Conservation (phyloP, 1,140 invertebrate genomes). For the Manduca sexta region DNA sequence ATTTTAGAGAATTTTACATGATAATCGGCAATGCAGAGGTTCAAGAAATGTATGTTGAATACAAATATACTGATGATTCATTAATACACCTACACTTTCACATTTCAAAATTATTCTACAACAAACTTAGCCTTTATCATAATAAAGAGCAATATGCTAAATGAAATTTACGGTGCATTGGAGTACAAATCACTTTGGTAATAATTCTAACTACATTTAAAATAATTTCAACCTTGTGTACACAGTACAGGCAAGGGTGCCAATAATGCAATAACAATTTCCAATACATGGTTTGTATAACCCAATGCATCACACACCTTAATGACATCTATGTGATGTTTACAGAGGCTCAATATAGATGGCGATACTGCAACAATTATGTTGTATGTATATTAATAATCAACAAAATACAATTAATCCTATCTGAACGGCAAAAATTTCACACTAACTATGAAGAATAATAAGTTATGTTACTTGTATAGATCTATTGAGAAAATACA, state of each 20-base stretch:
- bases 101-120: constrained; percentile 62
- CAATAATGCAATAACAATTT: constrained; percentile 8
- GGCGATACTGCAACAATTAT: no score
- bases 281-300: constrained; percentile 2
- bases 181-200: constrained; percentile 45
- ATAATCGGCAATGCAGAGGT: constrained; percentile 72
- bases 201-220: constrained; percentile 44
- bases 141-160: constrained; percentile 54
- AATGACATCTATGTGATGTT: constrained; percentile 34
- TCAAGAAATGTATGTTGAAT: constrained; percentile 68
- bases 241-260: constrained; percentile 28
- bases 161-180: constrained; percentile 47
- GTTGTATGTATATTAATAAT: no score
- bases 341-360: no score
- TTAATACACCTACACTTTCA: constrained; percentile 67
- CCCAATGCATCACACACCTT: constrained; percentile 31
- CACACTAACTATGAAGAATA: constrained; percentile 1
- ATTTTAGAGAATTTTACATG: constrained; percentile 71
- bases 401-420: not conserved
- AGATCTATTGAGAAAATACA: constrained; percentile 2
- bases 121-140: constrained; percentile 52
- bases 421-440: constrained; percentile 12
- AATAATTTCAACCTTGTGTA: constrained; percentile 34
- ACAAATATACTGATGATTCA: constrained; percentile 68
- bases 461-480: not conserved